Evolutionary conservation across 1,140 invertebrate genomes (phyloP).

Genomic region (Diorhabda sublineata): DNA sequence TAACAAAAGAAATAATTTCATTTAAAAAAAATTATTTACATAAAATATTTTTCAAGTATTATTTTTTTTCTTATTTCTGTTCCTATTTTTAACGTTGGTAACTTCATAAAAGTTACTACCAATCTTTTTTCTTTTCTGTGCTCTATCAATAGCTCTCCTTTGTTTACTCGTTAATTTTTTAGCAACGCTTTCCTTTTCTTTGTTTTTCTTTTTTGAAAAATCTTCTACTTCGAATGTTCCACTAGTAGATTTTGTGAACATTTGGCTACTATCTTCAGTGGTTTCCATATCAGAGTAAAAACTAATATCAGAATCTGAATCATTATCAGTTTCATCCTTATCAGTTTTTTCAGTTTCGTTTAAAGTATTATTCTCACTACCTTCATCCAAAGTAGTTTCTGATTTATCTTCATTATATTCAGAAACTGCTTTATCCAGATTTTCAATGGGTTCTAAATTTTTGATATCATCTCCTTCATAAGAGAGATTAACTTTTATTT

Average conservation of each 20-base stretch:
- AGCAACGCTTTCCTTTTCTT: conserved; percentile 21
- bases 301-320: conserved; percentile 51
- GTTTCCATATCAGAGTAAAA: conserved; percentile 60
- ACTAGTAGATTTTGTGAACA: conserved; percentile 38
- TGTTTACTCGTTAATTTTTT: conserved; percentile 72
- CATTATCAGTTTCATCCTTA: conserved; percentile 37
- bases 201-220: conserved; percentile 13
- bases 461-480: conserved; percentile 67
- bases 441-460: conserved; percentile 55
- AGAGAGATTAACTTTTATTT: conserved; percentile 70
- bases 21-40: not conserved
- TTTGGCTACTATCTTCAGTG: conserved; percentile 47
- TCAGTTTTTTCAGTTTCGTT: not conserved
- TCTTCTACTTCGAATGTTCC: conserved; percentile 33
- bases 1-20: too few relatives aligned
- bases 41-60: not conserved
- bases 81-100: conserved; percentile 89
- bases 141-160: conserved; percentile 68
- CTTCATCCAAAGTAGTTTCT: conserved; percentile 30
- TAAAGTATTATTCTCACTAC: not conserved
- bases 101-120: conserved; percentile 92
- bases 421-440: conserved; percentile 48
- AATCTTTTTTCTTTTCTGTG: conserved; percentile 77
- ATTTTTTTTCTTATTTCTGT: conserved; percentile 58
- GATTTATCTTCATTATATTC: conserved; percentile 50